Evolutionary conservation across 92 coral and sea anemone genomes (phyloP), one percentile per base, ranked within the genome.

Genomic region (Zoanthus solanderi): DNA sequence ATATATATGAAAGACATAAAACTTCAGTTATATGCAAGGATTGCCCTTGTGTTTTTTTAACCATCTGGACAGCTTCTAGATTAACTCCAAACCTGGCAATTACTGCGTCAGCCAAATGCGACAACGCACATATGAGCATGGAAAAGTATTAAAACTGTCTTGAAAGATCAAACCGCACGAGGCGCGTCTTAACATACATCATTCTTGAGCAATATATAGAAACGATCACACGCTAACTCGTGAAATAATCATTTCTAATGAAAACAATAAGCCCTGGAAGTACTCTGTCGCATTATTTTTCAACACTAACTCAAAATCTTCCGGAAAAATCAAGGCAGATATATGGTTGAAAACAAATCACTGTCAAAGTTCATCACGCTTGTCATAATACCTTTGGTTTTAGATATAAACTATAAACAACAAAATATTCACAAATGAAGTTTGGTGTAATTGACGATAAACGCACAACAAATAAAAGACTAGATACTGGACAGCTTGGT

Each of bases 321-420:
- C 30, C 78, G 32, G 56, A 75, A 75, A 48, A 31, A 75, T 45
- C 31, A 75, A 14, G n/a, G 44, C 34, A 18, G 63, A 11, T 11
- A 11, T 11, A 29, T 54, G 31, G 47, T 34, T 34, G 67, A 17
- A 77, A 77, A 9, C 10, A 42, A 45, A 79, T 42, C 58, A 42
- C 53, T 9, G 16, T 23, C 23, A 23, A 31, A 5, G 30, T 14
- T 30, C 17, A 9, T 23, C 9, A 37, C 44, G 30, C 45, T 15
- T 34, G 29, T 63, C 29, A 37, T 73, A 44, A 65, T 80, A 65
- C 44, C 29, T 30, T 44, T 47, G 61, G 85, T 23, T 66, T 44
- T 54, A 13, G 44, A 45, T 28, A 66, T 66, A 66, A 77, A 81
- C 58, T 46, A 54, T 81, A 81, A 81, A 81, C 85, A 81, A 37